A percentile compares a stretch with the other conserved stretches of the same genome.
Evolutionary conservation across 2,113 vertebrate species (phyloP).

Genomic region (Cariama cristata): DNA sequence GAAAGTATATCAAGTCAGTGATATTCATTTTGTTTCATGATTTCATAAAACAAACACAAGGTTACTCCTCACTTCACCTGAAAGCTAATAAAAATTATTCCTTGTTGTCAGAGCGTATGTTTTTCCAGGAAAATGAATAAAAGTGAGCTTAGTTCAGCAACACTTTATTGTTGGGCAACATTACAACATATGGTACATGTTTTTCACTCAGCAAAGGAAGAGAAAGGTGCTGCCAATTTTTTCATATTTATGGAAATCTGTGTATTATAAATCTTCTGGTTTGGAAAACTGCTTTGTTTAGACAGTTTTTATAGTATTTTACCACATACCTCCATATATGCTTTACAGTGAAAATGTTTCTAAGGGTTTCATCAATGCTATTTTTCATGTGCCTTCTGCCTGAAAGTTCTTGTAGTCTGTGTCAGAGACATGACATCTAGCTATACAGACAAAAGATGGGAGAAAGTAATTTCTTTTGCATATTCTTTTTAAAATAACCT

Average conservation of each 20-base stretch:
- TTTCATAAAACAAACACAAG: slow-evolving; percentile 67
- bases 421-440: background rate
- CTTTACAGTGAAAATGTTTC: background rate
- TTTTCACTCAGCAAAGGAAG: background rate
- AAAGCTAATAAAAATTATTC: slow-evolving; percentile 55
- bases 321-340: background rate
- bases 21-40: slow-evolving; percentile 48
- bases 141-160: slow-evolving; percentile 52
- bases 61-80: slow-evolving; percentile 16
- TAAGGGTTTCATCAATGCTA: slow-evolving; percentile 10
- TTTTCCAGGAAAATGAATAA: slow-evolving; percentile 68
- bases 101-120: slow-evolving; percentile 10
- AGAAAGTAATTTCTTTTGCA: background rate
- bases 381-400: slow-evolving; percentile 20
- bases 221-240: background rate
- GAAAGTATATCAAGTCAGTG: slow-evolving; percentile 53
- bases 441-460: background rate
- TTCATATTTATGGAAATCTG: slow-evolving; percentile 17
- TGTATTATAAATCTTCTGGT: slow-evolving; percentile 30
- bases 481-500: background rate
- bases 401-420: background rate
- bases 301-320: background rate
- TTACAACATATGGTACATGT: background rate
- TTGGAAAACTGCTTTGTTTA: background rate
- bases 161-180: slow-evolving; percentile 42